Conservation (phyloP, 2,888 invertebrate genomes). For the Pachycephus smyrnensis region DNA sequence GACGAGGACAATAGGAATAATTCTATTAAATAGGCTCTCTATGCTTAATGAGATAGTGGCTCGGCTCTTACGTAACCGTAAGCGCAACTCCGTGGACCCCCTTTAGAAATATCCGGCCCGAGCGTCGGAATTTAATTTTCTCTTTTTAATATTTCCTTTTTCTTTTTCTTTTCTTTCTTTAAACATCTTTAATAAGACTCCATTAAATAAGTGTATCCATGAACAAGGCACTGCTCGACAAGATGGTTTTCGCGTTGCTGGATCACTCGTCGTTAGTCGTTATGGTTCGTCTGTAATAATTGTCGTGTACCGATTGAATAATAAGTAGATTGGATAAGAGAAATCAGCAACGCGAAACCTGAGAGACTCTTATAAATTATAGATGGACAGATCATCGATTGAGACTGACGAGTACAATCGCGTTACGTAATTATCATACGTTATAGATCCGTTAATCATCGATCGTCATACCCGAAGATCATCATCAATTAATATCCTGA, state of each 20-base stretch:
- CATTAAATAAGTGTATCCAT: slow-evolving; percentile 56
- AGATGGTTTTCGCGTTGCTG: slow-evolving; percentile 39
- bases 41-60: background rate
- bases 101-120: slow-evolving; percentile 52
- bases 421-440: background rate
- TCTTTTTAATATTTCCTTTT: slow-evolving; percentile 29
- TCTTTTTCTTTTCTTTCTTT: slow-evolving; percentile 25
- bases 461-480: background rate
- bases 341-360: slow-evolving; percentile 25
- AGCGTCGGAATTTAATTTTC: slow-evolving; percentile 42
- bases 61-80: slow-evolving; percentile 23
- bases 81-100: slow-evolving; percentile 55
- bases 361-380: slow-evolving; percentile 26
- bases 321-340: background rate
- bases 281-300: background rate
- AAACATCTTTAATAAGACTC: slow-evolving; percentile 16
- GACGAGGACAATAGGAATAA: background rate
- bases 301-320: background rate
- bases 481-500: background rate
- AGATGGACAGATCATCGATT: slow-evolving; percentile 31
- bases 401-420: slow-evolving; percentile 11
- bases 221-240: slow-evolving; percentile 65
- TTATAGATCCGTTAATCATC: background rate
- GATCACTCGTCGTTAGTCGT: slow-evolving; percentile 16
- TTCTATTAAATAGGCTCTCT: background rate